Conservation (phyloP, 1,140 invertebrate species). For the Ctenoplectra terminalis region DNA sequence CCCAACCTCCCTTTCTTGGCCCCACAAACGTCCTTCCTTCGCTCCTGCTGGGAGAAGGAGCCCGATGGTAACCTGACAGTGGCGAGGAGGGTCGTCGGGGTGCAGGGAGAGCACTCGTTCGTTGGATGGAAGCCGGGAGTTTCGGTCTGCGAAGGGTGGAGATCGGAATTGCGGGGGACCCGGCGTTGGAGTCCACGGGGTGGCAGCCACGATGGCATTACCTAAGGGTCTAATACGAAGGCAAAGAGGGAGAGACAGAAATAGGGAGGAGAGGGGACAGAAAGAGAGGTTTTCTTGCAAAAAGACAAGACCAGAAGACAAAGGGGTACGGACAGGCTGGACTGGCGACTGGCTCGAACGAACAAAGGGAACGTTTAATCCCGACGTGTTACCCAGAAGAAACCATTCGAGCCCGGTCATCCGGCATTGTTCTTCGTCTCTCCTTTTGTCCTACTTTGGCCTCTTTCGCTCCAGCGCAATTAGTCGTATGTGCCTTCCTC, state of each 20-base stretch:
- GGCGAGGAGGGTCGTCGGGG: slow-evolving; percentile 10
- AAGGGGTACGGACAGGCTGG: slow-evolving; percentile 63
- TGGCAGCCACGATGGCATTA: slow-evolving; percentile 65
- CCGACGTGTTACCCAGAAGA: slow-evolving; percentile 68
- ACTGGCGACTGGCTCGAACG: slow-evolving; percentile 58
- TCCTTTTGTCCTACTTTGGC: slow-evolving; percentile 59
- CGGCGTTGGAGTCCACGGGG: slow-evolving; percentile 40
- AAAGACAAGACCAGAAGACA: slow-evolving; percentile 63
- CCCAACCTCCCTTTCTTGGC: slow-evolving; percentile 60
- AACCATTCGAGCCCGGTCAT: slow-evolving; percentile 62
- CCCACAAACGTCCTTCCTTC: slow-evolving; percentile 61
- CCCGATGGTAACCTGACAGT: slow-evolving; percentile 42
- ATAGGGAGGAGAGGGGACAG: not conserved
- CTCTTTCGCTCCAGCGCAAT: slow-evolving; percentile 47
- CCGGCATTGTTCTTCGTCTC: slow-evolving; percentile 61
- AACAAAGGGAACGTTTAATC: slow-evolving; percentile 72
- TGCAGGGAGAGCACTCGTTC: slow-evolving; percentile 11
- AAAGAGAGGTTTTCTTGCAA: slow-evolving; percentile 51
- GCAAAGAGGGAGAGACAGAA: slow-evolving; percentile 13
- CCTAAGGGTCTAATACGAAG: slow-evolving; percentile 67
- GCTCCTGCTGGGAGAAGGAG: slow-evolving; percentile 45
- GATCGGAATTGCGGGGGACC: slow-evolving; percentile 62
- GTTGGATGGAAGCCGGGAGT: slow-evolving; percentile 63
- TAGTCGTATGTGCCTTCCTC: slow-evolving; percentile 42
- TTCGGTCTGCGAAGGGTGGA: slow-evolving; percentile 62